Evolutionary conservation across 2,113 vertebrate species (phyloP), one percentile per base, ranked within the genome.

Genomic region (Heloderma charlesbogerti): DNA sequence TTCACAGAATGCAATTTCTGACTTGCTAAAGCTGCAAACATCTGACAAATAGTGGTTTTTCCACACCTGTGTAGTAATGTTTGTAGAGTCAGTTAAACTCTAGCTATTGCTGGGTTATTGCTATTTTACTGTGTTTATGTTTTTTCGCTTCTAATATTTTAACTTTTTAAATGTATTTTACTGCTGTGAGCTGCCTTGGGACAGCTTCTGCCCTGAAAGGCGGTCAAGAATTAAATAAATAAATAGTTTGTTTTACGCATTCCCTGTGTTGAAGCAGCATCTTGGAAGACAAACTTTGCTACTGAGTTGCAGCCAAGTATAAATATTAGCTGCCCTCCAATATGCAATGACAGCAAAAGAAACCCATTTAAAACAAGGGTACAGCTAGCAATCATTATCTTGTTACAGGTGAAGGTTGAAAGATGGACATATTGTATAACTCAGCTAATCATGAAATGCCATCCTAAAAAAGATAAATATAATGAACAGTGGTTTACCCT

Each of bases 1-100:
- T 99, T 99, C 72, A 99, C 97, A 0, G 98, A 98, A 89, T 98
- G 98, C 3, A 99, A 98, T 91, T 97, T 98, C 95, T 98, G 98
- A 90, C 97, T 96, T 31, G 96, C 92, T 90, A 99, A 90, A 12
- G 98, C 97, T 86, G 99, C 98, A 97, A 99, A 99, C 89, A 99
- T 92, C 96, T 99, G 99, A 92, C 99, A 99, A 95, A 99, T 96
- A 0, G 99, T 99, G 5, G 99, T 99, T 96, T 99, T 99, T 43
- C 99, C 99, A 98, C 99, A 99, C 86, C 99, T 99, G 94, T 86
- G 86, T 13, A 89, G 0, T 87, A 4, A 74, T 90, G 67, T 84
- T 83, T 91, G 48, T 45, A 74, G 31, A 87, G 29, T 74, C 69
- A 79, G 12, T 29, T 90, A 37, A 31, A 43, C 66, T 10, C 0